phyloP scores from a whole-genome alignment of 92 coral and sea anemone genomes.

The Desmophyllum pertusum region DNA sequence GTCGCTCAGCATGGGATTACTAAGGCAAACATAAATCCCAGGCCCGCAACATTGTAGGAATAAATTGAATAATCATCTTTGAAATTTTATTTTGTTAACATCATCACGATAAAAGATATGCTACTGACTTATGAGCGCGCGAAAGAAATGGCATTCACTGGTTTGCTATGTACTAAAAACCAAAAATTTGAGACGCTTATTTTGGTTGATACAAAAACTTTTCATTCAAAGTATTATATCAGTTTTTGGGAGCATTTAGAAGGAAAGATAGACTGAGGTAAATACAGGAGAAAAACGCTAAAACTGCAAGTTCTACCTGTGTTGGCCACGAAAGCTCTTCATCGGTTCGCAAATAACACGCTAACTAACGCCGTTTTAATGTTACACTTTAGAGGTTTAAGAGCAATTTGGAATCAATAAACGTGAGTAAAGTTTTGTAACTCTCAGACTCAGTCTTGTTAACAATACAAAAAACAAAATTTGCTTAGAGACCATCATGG shows the following conservation, averaged over 20 bases:
- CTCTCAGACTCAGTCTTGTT: no score
- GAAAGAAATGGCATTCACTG: background rate
- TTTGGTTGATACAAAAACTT: no score
- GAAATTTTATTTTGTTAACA: background rate
- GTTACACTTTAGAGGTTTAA: no score
- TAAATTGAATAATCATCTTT: background rate
- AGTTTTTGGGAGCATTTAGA: no score
- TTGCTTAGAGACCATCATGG: background rate
- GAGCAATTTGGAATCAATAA: background rate
- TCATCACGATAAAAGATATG: background rate
- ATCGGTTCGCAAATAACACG: background rate
- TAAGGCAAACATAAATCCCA: background rate
- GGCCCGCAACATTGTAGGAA: background rate
- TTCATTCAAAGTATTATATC: no score
- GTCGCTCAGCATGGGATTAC: constrained; percentile 10
- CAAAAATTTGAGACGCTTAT: no score
- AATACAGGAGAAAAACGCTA: no score
- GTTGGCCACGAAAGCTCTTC: background rate
- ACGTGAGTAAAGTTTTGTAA: no score
- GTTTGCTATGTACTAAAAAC: no score
- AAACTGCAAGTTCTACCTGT: no score
- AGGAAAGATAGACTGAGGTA: no score
- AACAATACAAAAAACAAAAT: background rate
- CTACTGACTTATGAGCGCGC: background rate
- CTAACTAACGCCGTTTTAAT: background rate